A percentile compares a stretch with the other conserved stretches of the same genome.
Evolutionary conservation across 2,888 invertebrate genomes (phyloP).

Genomic region (Agrochola circellaris): DNA sequence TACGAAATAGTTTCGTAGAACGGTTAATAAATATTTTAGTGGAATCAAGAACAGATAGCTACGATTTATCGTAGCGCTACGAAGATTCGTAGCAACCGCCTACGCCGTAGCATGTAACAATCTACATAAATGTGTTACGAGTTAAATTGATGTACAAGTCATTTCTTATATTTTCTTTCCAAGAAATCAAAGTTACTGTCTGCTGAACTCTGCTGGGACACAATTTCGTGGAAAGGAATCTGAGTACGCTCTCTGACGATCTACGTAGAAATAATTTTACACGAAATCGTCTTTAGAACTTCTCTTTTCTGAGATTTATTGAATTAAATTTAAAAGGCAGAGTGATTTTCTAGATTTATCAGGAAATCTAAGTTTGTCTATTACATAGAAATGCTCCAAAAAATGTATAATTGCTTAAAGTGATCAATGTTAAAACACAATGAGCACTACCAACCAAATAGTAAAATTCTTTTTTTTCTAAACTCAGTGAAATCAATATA

Average conservation of each 20-base stretch:
- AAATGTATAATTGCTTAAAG: neutral
- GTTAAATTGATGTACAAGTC: constrained; percentile 37
- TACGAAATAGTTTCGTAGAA: constrained; percentile 19
- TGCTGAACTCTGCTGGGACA: constrained; percentile 1
- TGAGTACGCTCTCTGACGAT: neutral
- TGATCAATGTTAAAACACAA: neutral
- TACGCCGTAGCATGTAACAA: constrained; percentile 53
- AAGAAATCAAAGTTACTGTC: constrained; percentile 39
- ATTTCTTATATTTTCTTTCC: constrained; percentile 33
- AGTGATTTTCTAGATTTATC: neutral
- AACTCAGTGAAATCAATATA: neutral
- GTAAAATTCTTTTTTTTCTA: neutral
- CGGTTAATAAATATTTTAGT: constrained; percentile 4
- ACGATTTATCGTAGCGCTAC: constrained; percentile 38
- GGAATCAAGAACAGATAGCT: constrained; percentile 14
- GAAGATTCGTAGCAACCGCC: constrained; percentile 37
- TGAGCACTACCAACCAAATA: too few relatives aligned
- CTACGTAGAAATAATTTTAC: constrained; percentile 2
- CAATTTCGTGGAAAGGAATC: constrained; percentile 13
- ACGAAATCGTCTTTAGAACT: neutral
- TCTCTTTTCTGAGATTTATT: constrained; percentile 4
- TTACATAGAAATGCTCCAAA: neutral
- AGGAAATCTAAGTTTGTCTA: neutral
- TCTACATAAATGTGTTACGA: constrained; percentile 18
- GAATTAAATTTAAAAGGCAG: neutral